A percentile compares a stretch with the other conserved stretches of the same genome.
These are phyloP conservation scores for Anthoscopus minutus DNA, from an alignment of 2,113 vertebrate species.

Conservation along the genomic window DNA sequence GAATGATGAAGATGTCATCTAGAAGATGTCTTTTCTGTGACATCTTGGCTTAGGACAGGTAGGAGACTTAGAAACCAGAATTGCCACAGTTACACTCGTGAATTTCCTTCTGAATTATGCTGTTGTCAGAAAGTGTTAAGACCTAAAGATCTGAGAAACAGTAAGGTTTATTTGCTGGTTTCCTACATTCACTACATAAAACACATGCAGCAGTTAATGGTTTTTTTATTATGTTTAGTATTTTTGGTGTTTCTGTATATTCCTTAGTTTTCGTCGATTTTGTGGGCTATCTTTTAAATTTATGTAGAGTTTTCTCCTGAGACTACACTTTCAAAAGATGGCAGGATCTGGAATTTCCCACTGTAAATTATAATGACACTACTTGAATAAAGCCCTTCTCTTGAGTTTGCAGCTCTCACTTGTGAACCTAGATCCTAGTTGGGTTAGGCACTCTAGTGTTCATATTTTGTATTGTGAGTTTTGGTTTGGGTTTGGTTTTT, in stretches of 20 bases:
- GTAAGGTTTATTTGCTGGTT: neutral
- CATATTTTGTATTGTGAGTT: neutral
- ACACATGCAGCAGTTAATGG: neutral
- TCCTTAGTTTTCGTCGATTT: neutral
- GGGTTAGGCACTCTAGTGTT: neutral
- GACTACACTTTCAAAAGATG: neutral
- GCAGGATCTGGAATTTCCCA: neutral
- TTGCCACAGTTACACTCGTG: neutral
- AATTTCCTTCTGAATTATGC: neutral
- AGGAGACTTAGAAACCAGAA: neutral
- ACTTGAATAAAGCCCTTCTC: neutral
- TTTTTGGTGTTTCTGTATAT: neutral
- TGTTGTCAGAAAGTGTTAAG: neutral
- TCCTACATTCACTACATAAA: neutral
- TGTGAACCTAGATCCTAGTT: neutral
- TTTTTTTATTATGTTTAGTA: neutral
- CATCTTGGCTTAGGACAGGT: neutral
- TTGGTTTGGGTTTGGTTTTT: rapidly evolving
- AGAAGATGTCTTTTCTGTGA: neutral
- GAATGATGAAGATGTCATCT: no score
- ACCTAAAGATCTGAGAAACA: neutral
- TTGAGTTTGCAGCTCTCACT: neutral
- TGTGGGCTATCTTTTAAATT: neutral
- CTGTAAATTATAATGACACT: neutral
- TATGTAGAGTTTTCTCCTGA: neutral